These are phyloP conservation scores for Paraplagusia blochii DNA, from an alignment of 2,113 vertebrate species.

Conservation along the genomic window DNA sequence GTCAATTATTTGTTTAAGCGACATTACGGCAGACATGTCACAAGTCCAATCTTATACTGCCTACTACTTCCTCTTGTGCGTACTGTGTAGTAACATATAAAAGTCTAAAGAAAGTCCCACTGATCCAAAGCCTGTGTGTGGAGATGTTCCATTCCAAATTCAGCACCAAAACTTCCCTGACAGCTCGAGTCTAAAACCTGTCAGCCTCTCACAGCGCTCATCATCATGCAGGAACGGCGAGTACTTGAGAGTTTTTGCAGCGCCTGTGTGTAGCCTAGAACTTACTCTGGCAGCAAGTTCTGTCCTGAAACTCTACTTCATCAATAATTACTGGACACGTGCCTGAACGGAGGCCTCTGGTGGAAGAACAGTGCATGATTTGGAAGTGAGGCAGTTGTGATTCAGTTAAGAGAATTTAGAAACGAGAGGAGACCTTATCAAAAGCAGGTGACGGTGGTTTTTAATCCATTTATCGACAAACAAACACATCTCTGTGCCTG, in stretches of 20 bases:
- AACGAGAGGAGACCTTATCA: constrained; percentile 52
- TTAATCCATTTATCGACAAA: constrained; percentile 20
- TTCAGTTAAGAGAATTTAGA: constrained; percentile 46
- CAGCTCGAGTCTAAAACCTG: constrained; percentile 47
- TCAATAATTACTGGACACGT: constrained; percentile 50
- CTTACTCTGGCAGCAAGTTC: constrained; percentile 39
- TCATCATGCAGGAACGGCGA: background rate
- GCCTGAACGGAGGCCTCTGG: constrained; percentile 30
- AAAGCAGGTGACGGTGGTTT: constrained; percentile 40
- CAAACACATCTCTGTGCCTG: too few species aligned
- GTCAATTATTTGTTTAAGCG: constrained; percentile 61
- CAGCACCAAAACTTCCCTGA: constrained; percentile 47
- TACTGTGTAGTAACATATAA: constrained; percentile 2
- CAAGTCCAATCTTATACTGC: constrained; percentile 47
- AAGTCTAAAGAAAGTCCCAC: constrained; percentile 41
- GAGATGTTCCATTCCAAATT: constrained; percentile 46
- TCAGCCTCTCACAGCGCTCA: constrained; percentile 32
- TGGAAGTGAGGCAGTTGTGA: constrained; percentile 34
- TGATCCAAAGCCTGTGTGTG: constrained; percentile 43
- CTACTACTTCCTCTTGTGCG: constrained; percentile 37
- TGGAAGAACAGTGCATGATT: constrained; percentile 39
- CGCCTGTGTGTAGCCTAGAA: constrained; percentile 38
- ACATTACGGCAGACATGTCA: constrained; percentile 67
- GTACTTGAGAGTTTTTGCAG: constrained; percentile 13
- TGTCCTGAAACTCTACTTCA: constrained; percentile 55